These are phyloP conservation scores for Tamandua tetradactyla DNA, from an alignment of 2,797 vertebrate genomes.

Conservation along the genomic window DNA sequence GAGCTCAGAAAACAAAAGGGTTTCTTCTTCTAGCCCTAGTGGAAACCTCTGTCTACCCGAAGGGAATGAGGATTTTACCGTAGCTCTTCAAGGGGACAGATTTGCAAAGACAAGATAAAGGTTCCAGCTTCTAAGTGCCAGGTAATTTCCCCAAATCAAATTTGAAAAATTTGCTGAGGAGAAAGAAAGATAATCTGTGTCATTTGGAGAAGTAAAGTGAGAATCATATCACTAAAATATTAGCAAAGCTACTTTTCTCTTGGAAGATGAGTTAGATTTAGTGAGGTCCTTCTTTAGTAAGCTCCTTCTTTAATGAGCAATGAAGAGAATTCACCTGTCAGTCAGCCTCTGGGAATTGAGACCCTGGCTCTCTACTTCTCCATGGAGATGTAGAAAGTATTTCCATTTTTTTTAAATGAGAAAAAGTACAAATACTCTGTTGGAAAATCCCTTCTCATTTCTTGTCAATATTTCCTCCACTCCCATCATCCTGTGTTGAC, in stretches of 20 bases:
- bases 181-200: not conserved
- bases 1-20: slow-evolving; percentile 38
- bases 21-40: not conserved
- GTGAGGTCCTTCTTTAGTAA: not conserved
- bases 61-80: not conserved
- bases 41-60: not conserved
- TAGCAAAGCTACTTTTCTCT: not conserved
- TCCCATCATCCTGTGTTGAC: slow-evolving; percentile 38
- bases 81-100: not conserved
- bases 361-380: not conserved
- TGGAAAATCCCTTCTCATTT: not conserved
- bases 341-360: not conserved
- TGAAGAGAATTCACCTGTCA: too few relatives aligned
- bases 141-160: not conserved
- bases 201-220: not conserved
- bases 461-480: slow-evolving; percentile 46
- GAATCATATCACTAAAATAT: not conserved
- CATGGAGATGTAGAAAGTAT: not conserved
- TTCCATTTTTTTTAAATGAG: not conserved
- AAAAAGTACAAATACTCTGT: not conserved
- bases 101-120: not conserved
- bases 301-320: not conserved
- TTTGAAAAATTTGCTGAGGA: slow-evolving; percentile 51
- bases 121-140: not conserved
- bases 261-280: not conserved